Evolutionary conservation across 2,797 vertebrate genomes (phyloP), one percentile per base, ranked within the genome.

Genomic region (Anableps anableps): DNA sequence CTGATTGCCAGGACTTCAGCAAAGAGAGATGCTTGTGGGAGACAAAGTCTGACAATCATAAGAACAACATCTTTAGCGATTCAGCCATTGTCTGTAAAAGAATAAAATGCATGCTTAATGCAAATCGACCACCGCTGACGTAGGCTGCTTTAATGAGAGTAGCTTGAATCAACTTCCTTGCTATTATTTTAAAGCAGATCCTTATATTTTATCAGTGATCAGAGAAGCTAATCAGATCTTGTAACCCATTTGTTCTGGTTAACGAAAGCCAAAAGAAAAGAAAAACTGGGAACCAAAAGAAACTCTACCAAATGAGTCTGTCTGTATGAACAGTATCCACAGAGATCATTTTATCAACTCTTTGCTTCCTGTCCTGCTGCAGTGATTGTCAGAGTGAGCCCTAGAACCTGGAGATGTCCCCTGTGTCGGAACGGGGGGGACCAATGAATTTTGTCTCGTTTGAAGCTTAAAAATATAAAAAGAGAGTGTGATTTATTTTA

Each of bases 361-460:
- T 78, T 41, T 60, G 77, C 79, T 80, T 89, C 83, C 81, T 73
- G 81, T 75, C 82, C 70, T 77, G 55, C 77, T 60, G 73, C 23
- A 45, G 64, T 5, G 82, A 51, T 75, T 77, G 84, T 86, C 76
- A 83, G 71, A 79, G 62, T 75, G 38, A 64, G 71, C 74, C 77
- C 64, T 26, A 17, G 74, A 77, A 80, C 38, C 55, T 74, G 70
- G 34, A 26, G 38, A 78, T 74, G 77, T 74, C 76, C 82, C 76
- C 74, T 55, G 53, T 68, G 47, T 70, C 55, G 83, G 17, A 85
- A 80, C 19, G 26, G n/a, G 78, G 10, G 60, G 36, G 26, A 75
- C 82, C 68, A 87, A 74, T 74, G 4, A 85, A 87, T 85, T 88
- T 19, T 82, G 48, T 36, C 75, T 87, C 76, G 68, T 80, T 86